phyloP scores from a whole-genome alignment of 2,797 vertebrate genomes.

The Phrynocephalus guinanensis region DNA sequence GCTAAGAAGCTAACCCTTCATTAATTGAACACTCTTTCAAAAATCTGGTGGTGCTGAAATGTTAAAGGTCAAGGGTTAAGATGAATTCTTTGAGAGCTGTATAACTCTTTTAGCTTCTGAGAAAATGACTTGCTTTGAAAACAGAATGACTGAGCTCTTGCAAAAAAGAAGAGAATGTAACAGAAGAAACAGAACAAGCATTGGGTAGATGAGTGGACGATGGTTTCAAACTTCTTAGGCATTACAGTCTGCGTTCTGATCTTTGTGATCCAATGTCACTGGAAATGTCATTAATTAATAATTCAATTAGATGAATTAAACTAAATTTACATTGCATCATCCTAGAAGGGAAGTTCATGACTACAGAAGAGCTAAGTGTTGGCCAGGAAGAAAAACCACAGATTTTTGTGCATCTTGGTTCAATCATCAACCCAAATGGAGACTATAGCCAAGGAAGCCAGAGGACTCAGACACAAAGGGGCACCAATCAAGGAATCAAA shows the following conservation, averaged over 20 bases:
- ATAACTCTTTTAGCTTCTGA: slow-evolving; percentile 51
- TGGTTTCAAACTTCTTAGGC: slow-evolving; percentile 21
- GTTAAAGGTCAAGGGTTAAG: slow-evolving; percentile 78
- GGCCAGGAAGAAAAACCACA: no score
- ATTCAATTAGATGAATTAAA: no score
- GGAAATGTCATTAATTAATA: no score
- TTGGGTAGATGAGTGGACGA: background rate
- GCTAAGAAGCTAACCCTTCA: slow-evolving; percentile 53
- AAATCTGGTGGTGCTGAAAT: slow-evolving; percentile 48
- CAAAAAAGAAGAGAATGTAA: background rate
- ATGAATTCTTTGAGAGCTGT: slow-evolving; percentile 54
- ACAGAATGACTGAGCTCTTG: slow-evolving; percentile 7
- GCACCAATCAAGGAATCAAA: no score
- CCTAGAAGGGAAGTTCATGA: background rate
- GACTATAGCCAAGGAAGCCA: no score
- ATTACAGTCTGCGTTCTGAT: background rate
- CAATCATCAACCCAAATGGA: no score
- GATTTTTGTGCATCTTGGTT: no score
- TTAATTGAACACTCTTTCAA: slow-evolving; percentile 57
- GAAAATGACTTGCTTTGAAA: slow-evolving; percentile 53
- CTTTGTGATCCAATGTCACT: background rate
- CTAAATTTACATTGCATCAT: background rate
- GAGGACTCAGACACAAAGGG: no score
- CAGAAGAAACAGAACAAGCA: slow-evolving; percentile 10
- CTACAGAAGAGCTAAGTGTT: no score